Evolutionary conservation across 1,140 invertebrate species (phyloP), one percentile per base, ranked within the genome.

Genomic region (Yoshiicerus persimilis): DNA sequence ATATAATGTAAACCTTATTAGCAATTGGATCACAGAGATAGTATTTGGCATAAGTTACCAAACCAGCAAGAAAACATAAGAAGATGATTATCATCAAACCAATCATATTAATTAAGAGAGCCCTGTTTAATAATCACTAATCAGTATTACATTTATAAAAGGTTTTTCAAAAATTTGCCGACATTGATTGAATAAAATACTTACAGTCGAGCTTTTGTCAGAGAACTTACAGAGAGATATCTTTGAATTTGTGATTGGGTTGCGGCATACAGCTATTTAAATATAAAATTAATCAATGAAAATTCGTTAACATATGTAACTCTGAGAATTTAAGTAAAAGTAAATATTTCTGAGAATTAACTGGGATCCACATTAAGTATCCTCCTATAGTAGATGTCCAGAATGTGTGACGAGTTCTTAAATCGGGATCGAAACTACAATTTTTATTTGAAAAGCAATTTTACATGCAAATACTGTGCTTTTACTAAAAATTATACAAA

Each of bases 331-430:
- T n/a, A n/a, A n/a, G n/a, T n/a, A n/a, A n/a, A n/a, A n/a, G n/a
- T n/a, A n/a, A n/a, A n/a, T n/a, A n/a, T 47, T 47, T 47, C 0
- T 47, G n/a, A n/a, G 13, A 56, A 56, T 56, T 56, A 5, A n/a
- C 47, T 2, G 97, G 96, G 2, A 97, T 93, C 96, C 97, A 98
- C 75, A 97, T 97, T 90, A 98, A 96, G 47, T 96, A 95, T 0
- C 97, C 97, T 20, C 97, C 97, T 88, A 99, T 93, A 1, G 96
- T 94, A 20, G 98, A 94, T 1, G 96, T 96, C 94, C 97, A 99
- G 90, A 98, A 96, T 23, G 96, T 97, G 91, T 98, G 97, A 16
- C 97, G 11, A 30, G 66, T 87, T 83, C 90, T 8, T 6, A 93
- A 93, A 90, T 94, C 92, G 8, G 91, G 88, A 90, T 93, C 91